Evolutionary conservation across 2,888 invertebrate genomes (phyloP).

Genomic region (Neria commutata): DNA sequence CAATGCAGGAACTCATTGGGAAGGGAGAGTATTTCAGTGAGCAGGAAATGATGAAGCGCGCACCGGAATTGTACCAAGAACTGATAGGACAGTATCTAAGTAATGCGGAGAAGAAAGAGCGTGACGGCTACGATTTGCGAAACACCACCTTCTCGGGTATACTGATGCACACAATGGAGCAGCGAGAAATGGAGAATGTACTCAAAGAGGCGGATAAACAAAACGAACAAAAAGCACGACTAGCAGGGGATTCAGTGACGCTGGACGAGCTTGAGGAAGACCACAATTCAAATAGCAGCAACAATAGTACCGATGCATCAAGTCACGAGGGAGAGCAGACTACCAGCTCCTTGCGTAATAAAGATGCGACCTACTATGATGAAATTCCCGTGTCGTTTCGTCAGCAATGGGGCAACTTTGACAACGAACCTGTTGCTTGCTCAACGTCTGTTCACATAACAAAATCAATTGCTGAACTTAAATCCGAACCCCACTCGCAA

Average conservation of each 20-base stretch:
- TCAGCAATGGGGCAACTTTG: constrained; percentile 68
- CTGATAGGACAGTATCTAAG: constrained; percentile 85
- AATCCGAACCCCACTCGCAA: constrained; percentile 49
- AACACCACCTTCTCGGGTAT: constrained; percentile 73
- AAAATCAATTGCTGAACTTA: constrained; percentile 39
- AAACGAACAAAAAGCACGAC: constrained; percentile 47
- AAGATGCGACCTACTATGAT: no score
- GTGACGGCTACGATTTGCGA: constrained; percentile 68
- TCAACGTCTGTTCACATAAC: constrained; percentile 37
- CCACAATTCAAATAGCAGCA: constrained; percentile 19
- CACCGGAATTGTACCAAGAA: constrained; percentile 89
- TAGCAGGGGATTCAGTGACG: no score
- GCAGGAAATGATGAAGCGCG: constrained; percentile 90
- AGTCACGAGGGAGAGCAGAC: constrained; percentile 21
- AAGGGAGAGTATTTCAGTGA: constrained; percentile 83
- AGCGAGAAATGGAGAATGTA: constrained; percentile 70
- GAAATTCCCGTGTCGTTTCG: constrained; percentile 53
- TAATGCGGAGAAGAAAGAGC: constrained; percentile 72
- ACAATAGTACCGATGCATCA: constrained; percentile 12
- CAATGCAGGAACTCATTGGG: constrained; percentile 73
- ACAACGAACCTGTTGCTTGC: constrained; percentile 56
- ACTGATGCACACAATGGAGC: constrained; percentile 80
- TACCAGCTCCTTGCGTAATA: no score
- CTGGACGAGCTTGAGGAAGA: no score
- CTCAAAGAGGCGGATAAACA: constrained; percentile 52